Base-by-base conservation (phyloP, 2,113 vertebrate genomes). In the Clarias magur region DNA sequence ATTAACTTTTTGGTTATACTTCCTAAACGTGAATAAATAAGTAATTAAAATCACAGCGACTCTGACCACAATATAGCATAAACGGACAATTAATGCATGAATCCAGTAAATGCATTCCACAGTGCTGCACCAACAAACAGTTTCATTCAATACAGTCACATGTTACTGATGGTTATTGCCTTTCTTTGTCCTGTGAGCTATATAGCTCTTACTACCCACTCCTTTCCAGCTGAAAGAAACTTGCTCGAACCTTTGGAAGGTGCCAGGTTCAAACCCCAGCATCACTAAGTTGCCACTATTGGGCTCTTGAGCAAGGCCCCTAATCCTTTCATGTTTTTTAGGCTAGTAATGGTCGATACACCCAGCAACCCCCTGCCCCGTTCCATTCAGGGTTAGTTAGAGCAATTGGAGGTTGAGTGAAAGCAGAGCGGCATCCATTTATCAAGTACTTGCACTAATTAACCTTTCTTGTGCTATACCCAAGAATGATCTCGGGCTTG, bases 401-500 rank as follows among this genome's bases (percentile, higher is more conserved):
- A 59, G 8, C 54, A 80, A 11, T 30, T 17, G 42, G 67, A 70
- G 16, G 19, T 54, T 30, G 53, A 65, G 68, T 59, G 60, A 63
- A 80, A 70, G 27, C 48, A 57, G 68, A 53, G 63, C 25, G 10
- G 4, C n/a, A 15, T 30, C 19, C 48, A 79, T 2, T 34, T 34
- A 79, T 4, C 19, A 34, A 30, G 19, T 56, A 23, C 70, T n/a
- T 65, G 19, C 78, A 48, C 63, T 62, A 53, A 9, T 67, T 80
- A 75, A 16, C 68, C 16, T 80, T 27, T 16, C 34, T 73, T 48
- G 56, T 63, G 59, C 80, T 56, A 80, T 60, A 83, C 84, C 72
- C 72, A 60, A 48, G 82, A 19, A 59, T 83, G 70, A 65, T 83
- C 67, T 82, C 57, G 63, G 82, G 87, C 90, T 82, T 72, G 86